Evolutionary conservation across 2,888 invertebrate genomes (phyloP).

Genomic region (Nemurella pictetii): DNA sequence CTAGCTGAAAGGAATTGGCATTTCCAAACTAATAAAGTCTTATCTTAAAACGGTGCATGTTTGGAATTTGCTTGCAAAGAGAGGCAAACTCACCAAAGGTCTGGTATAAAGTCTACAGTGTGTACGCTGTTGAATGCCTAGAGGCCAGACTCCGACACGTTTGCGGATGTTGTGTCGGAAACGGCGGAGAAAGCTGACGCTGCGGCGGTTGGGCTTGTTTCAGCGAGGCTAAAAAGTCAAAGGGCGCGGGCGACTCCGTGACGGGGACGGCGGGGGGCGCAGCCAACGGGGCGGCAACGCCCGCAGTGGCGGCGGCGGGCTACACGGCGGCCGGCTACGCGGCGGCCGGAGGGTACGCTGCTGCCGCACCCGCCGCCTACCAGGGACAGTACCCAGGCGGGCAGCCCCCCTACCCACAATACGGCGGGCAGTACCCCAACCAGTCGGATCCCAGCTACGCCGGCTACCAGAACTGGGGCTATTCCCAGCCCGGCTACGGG

Average conservation of each 20-base stretch:
- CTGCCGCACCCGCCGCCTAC: constrained; percentile 52
- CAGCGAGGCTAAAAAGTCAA: constrained; percentile 46
- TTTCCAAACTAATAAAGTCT: no score
- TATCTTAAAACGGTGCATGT: no score
- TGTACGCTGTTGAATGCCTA: no score
- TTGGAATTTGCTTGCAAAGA: no score
- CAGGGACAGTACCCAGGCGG: constrained; percentile 49
- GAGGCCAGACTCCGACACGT: no score
- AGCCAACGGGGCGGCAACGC: constrained; percentile 30
- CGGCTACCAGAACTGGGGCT: constrained; percentile 63
- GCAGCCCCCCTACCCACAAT: constrained; percentile 42
- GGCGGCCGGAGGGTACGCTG: constrained; percentile 40
- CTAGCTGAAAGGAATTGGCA: no score
- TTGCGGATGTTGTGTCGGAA: no score
- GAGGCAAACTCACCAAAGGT: no score
- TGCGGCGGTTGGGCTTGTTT: no score
- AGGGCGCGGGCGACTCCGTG: constrained; percentile 14
- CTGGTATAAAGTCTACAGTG: no score
- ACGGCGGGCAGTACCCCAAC: constrained; percentile 55
- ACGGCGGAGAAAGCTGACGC: no score
- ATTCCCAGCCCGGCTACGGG: constrained; percentile 59
- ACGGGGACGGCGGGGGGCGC: constrained; percentile 23
- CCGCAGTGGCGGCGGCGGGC: constrained; percentile 34
- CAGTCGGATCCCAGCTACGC: constrained; percentile 61
- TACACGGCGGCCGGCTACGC: constrained; percentile 37